Evolutionary conservation across 1,140 invertebrate genomes (phyloP), one percentile per base, ranked within the genome.

Genomic region (Homarus americanus): DNA sequence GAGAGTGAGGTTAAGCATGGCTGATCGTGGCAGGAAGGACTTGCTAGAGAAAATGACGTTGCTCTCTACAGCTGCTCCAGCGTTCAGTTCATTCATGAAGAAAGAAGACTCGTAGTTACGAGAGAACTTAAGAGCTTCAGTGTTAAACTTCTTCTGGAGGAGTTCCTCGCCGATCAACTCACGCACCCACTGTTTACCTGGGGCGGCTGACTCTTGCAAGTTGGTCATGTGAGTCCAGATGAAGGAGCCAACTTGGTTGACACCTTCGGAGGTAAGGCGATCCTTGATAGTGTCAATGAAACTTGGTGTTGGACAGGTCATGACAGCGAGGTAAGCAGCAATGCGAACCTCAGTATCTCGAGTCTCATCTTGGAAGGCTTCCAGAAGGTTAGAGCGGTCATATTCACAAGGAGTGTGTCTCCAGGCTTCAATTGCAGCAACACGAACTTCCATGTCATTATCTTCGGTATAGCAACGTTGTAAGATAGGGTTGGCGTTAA

Each of bases 261-360:
- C 94, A 72, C 93, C 93, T 92, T 98, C 97, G 1, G 94, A 94
- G 40, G 96, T 95, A 0, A 98, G 93, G 28, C 97, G 93, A 20
- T 96, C 95, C 91, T 97, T 96, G 53, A 99, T 94, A 41, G 96
- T 95, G 28, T 95, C 95, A 0, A 96, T 96, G 5, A 96, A 95
- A n/a, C 96, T 95, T 0, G 94, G 95, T 84, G 95, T 96, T 0
- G 97, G 96, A 93, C 97, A 98, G 36, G 95, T 94, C 79, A 97
- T 96, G 0, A 97, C 94, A 1, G 96, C 96, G n/a, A 98, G 94
- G 93, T 98, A 99, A 4, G 96, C 96, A 93, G 97, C 97, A 93
- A 98, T 98, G 82, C 98, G 96, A 12, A 99, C 94, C 94, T 99
- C 98, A 10, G 97, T 96, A 94, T 98, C 97, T 93, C 97, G 96